Evolutionary conservation across 2,113 vertebrate genomes (phyloP).

Genomic region (Pipa parva): DNA sequence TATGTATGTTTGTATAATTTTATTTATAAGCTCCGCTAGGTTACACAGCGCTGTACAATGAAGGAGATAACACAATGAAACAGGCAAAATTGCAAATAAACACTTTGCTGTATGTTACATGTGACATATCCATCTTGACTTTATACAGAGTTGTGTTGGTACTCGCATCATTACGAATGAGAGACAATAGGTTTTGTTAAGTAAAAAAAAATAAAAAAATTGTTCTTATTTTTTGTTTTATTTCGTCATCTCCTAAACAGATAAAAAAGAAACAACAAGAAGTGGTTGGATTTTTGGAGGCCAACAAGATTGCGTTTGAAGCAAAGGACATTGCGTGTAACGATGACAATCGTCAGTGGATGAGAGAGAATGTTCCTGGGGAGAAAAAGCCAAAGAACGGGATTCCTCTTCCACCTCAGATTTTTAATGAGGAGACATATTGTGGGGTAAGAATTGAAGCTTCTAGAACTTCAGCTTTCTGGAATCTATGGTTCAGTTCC

Average conservation of each 20-base stretch:
- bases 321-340: conserved; percentile 91
- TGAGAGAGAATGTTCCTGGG: conserved; percentile 91
- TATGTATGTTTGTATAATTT: too few relatives aligned
- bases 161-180: too few relatives aligned
- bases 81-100: too few relatives aligned
- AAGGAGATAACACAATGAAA: too few relatives aligned
- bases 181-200: too few relatives aligned
- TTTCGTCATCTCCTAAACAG: conserved; percentile 54
- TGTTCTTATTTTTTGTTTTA: background rate
- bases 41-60: too few relatives aligned
- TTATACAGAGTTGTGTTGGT: too few relatives aligned
- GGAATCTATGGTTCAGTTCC: too few relatives aligned
- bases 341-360: conserved; percentile 92
- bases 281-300: conserved; percentile 91
- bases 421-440: conserved; percentile 92
- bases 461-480: background rate
- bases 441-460: conserved; percentile 77
- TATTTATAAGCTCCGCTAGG: too few relatives aligned
- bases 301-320: conserved; percentile 90
- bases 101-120: too few relatives aligned
- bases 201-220: too few relatives aligned
- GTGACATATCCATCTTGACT: too few relatives aligned
- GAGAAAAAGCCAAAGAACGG: conserved; percentile 92
- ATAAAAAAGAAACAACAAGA: conserved; percentile 99
- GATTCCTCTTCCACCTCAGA: conserved; percentile 93